These are phyloP conservation scores for Parauchenoglanis punctatus DNA, from an alignment of 2,797 vertebrate species.

Conservation along the genomic window DNA sequence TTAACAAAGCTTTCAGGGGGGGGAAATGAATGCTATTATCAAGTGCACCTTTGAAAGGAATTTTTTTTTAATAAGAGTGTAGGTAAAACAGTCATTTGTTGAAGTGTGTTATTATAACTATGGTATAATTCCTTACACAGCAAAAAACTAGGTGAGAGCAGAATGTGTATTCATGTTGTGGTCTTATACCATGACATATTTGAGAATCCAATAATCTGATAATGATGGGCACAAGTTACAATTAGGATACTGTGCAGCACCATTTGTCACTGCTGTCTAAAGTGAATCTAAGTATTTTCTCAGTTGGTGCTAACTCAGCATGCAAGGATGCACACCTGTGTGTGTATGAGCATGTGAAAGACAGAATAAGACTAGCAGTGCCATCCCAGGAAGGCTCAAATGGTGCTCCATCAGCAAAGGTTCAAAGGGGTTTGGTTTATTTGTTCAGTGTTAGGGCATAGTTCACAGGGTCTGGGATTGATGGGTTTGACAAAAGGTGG, in stretches of 20 bases:
- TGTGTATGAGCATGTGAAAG: constrained; percentile 22
- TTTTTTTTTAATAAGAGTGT: background rate
- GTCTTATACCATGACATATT: background rate
- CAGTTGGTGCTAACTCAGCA: constrained; percentile 28
- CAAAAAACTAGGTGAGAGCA: background rate
- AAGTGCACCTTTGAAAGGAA: background rate
- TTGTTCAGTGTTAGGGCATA: constrained; percentile 41
- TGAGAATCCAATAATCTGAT: background rate
- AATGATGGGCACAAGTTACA: background rate
- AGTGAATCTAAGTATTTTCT: constrained; percentile 3
- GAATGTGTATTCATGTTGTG: background rate
- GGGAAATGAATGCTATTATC: background rate
- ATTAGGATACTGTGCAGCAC: background rate
- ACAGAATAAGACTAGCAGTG: constrained; percentile 33
- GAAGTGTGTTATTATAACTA: background rate
- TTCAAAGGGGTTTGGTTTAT: constrained; percentile 41
- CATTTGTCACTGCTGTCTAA: constrained; percentile 21
- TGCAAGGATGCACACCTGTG: constrained; percentile 38
- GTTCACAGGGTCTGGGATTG: constrained; percentile 48
- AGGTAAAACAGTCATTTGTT: background rate
- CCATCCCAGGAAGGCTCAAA: constrained; percentile 38
- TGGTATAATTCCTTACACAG: background rate
- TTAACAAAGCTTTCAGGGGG: background rate
- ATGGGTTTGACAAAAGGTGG: constrained; percentile 40
- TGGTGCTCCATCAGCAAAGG: constrained; percentile 46